Base-by-base conservation (phyloP, 2,797 vertebrate species). In the Sebastes paucispinis region DNA sequence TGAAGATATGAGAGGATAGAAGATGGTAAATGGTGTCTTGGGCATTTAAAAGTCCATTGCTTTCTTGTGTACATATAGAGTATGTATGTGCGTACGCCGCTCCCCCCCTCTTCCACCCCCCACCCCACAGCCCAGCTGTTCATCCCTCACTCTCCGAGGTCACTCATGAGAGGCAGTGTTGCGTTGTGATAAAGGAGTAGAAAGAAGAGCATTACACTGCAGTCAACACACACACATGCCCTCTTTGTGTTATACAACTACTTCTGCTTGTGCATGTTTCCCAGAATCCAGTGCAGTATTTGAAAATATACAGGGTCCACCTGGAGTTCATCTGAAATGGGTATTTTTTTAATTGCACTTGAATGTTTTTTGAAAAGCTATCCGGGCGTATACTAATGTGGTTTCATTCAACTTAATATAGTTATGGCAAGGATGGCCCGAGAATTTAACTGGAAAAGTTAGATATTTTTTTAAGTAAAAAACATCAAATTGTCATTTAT, bases 71-170 rank as follows among this genome's bases (percentile, higher is more conserved):
- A 9, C 16, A 18, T 62, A 20, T 29, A 29, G 5, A 29, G 27
- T 22, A 12, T 67, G 43, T 72, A 20, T 54, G 14, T 54, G 11
- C 59, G 36, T 75, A 25, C 6, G 20, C 27, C 18, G 6, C 43
- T 50, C 4, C 54, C 31, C 27, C 27, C 27, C 9, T n/a, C n/a
- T n/a, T n/a, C n/a, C n/a, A n/a, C n/a, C 43, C 7, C 18, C 0
- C 7, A 50, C 43, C 7, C 43, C 43, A 7, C 13, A 0, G 13
- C 24, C 73, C 50, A 52, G 60, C 65, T 29, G 52, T 59, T 82
- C 54, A 79, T 70, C 58, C 72, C 54, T 75, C 78, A 25, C 29
- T 77, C 83, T 87, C 75, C 22, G 47, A 80, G 73, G 69, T 69
- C 67, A 75, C 55, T 29, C 29, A 7, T 73, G 24, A 75, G 74